A percentile compares a stretch with the other conserved stretches of the same genome.
Evolutionary conservation across 2,113 vertebrate species (phyloP).

Genomic region (Ellobius talpinus): DNA sequence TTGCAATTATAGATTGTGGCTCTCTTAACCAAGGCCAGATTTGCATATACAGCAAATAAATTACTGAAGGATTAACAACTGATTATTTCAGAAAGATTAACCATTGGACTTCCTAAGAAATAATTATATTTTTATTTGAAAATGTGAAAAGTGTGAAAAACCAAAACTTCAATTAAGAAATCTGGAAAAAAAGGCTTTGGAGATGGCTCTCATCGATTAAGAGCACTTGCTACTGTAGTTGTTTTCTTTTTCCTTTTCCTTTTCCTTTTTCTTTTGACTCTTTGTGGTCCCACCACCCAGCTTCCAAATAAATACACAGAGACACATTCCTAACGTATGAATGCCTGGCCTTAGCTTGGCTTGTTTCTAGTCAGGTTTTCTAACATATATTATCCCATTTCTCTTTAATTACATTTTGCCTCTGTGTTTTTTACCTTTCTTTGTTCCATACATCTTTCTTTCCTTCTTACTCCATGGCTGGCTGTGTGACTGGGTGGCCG

Average conservation of each 20-base stretch:
- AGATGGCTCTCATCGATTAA: not conserved
- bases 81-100: not conserved
- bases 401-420: not conserved
- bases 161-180: not conserved
- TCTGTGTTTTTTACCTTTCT: not conserved
- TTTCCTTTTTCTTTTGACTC: not conserved
- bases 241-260: not conserved
- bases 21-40: not conserved
- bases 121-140: slow-evolving; percentile 21
- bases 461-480: not conserved
- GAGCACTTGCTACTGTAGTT: not conserved
- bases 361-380: not conserved
- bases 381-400: not conserved
- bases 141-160: not conserved
- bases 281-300: not conserved
- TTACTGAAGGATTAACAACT: slow-evolving; percentile 1
- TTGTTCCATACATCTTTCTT: not conserved
- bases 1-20: not conserved
- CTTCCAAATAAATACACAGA: not conserved
- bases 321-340: not conserved
- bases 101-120: not conserved
- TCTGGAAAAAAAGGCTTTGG: not conserved
- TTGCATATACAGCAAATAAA: not conserved
- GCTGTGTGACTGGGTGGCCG: not conserved
- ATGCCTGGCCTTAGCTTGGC: not conserved